Evolutionary conservation across 2,888 invertebrate species (phyloP).

Genomic region (Subacronicta megacephala): DNA sequence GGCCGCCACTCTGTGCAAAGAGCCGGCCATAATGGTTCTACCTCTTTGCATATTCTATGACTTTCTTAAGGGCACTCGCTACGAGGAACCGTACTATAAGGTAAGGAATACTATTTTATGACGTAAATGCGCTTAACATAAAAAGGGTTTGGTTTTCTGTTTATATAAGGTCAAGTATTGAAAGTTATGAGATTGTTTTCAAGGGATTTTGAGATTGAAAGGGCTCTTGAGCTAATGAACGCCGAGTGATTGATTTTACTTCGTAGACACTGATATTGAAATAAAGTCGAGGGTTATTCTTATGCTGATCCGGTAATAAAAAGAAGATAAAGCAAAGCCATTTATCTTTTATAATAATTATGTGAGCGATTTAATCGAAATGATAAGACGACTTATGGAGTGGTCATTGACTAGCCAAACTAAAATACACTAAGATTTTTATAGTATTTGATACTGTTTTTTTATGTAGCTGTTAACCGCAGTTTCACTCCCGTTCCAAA

Average conservation of each 20-base stretch:
- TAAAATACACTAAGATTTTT: too few species aligned
- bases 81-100: conserved; percentile 88
- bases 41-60: conserved; percentile 97
- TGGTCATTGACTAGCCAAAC: neutral
- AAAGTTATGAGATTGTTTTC: conserved; percentile 67
- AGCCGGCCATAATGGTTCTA: conserved; percentile 97
- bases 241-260: conserved; percentile 58
- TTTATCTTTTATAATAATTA: conserved; percentile 36
- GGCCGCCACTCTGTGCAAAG: conserved; percentile 97
- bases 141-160: conserved; percentile 37
- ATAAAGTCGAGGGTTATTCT: conserved; percentile 43
- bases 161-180: conserved; percentile 62
- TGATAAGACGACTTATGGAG: conserved; percentile 8
- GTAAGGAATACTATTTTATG: conserved; percentile 74
- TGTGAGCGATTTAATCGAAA: conserved; percentile 21
- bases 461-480: too few species aligned
- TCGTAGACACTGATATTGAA: conserved; percentile 40
- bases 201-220: conserved; percentile 62
- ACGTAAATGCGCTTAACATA: conserved; percentile 26
- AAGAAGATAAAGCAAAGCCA: conserved; percentile 37
- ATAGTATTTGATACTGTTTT: too few species aligned
- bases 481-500: too few species aligned
- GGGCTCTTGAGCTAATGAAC: conserved; percentile 62
- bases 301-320: conserved; percentile 41
- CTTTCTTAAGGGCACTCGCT: conserved; percentile 90